Percentiles rank a stretch among this genome's conserved stretches.
phyloP scores from a whole-genome alignment of 2,888 invertebrate species.

The Euclidia mi region DNA sequence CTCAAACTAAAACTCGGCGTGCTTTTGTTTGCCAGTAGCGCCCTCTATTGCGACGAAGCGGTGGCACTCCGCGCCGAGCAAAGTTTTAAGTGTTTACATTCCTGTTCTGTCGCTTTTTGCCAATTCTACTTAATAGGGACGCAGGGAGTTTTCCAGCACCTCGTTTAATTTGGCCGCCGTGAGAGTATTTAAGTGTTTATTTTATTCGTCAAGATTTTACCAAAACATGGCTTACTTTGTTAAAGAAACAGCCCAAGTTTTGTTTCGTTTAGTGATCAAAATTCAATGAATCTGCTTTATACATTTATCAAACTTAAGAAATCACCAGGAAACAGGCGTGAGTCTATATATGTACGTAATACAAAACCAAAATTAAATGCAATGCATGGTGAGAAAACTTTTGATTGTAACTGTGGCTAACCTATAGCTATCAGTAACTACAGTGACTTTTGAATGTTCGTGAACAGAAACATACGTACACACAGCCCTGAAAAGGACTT shows the following conservation, averaged over 20 bases:
- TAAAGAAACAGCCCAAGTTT: constrained; percentile 53
- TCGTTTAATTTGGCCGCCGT: constrained; percentile 79
- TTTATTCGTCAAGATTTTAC: constrained; percentile 72
- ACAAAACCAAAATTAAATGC: no score
- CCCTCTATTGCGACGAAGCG: constrained; percentile 78
- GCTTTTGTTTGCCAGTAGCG: constrained; percentile 85
- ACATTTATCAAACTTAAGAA: no score
- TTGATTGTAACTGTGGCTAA: no score
- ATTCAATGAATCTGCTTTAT: constrained; percentile 6
- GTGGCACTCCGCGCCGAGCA: constrained; percentile 75
- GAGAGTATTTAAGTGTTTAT: constrained; percentile 77
- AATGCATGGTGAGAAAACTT: no score
- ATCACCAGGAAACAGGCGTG: no score
- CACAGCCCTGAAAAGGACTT: no score
- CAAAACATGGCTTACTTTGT: constrained; percentile 55
- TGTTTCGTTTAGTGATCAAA: constrained; percentile 33
- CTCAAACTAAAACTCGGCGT: constrained; percentile 76
- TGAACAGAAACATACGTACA: no score
- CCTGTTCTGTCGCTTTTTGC: constrained; percentile 87
- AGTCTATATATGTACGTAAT: no score
- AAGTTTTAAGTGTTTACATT: constrained; percentile 89
- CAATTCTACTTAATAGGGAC: constrained; percentile 85
- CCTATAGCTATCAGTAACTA: no score
- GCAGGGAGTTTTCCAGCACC: constrained; percentile 78
- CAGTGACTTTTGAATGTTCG: no score